Conservation (phyloP, 2,113 vertebrate genomes). For the Procapra przewalskii region DNA sequence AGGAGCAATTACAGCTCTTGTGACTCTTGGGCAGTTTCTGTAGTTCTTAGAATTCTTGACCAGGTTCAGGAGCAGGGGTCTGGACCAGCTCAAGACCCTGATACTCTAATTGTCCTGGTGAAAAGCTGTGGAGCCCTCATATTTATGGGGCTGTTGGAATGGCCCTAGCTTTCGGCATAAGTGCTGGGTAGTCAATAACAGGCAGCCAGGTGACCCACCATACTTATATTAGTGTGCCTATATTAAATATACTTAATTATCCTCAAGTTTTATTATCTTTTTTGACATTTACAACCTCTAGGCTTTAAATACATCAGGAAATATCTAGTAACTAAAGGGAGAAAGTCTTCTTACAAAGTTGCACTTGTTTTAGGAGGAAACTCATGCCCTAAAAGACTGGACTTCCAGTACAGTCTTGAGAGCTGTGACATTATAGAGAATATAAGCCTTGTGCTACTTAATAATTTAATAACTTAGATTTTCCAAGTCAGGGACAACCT, state of each 20-base stretch:
- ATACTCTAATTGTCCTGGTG: background rate
- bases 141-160: background rate
- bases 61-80: background rate
- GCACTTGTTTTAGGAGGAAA: background rate
- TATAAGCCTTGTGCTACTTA: background rate
- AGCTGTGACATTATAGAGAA: background rate
- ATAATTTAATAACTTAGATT: conserved; percentile 47
- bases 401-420: background rate
- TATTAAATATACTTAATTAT: background rate
- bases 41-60: background rate
- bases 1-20: background rate
- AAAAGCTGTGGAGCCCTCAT: background rate
- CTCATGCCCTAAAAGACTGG: background rate
- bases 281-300: background rate
- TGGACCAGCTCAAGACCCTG: background rate
- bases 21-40: background rate
- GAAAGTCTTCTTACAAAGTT: background rate
- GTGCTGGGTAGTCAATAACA: background rate
- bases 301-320: background rate
- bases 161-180: background rate
- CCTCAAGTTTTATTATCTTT: background rate
- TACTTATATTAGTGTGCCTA: background rate
- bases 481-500: conserved; percentile 38
- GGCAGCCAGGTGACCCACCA: background rate
- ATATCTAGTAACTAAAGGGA: background rate